These are phyloP conservation scores for human (Homo sapiens) DNA, from an alignment of 2,113 vertebrate genomes.

Conservation along the genomic window GRCh38 chr20:29615501-29616000, in stretches of 20 bases:
- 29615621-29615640: not conserved
- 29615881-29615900: too few species aligned
- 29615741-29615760: not conserved
- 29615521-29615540: too few species aligned
- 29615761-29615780: not conserved
- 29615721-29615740: not conserved
- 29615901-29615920: too few species aligned
- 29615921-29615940: too few species aligned
- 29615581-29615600: not conserved
- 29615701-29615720: not conserved
- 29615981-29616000: too few species aligned
- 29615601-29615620: not conserved
- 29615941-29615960: too few species aligned
- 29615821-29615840: too few species aligned
- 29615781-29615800: not conserved
- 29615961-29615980: too few species aligned
- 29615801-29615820: too few species aligned
- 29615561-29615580: not conserved
- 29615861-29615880: too few species aligned
- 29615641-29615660: not conserved
- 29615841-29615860: too few species aligned
- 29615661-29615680: not conserved
- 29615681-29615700: not conserved
- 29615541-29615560: not conserved
- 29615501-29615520: too few species aligned